These are phyloP conservation scores for Cheirogaleus medius DNA, from an alignment of 2,113 vertebrate species.

Conservation along the genomic window DNA sequence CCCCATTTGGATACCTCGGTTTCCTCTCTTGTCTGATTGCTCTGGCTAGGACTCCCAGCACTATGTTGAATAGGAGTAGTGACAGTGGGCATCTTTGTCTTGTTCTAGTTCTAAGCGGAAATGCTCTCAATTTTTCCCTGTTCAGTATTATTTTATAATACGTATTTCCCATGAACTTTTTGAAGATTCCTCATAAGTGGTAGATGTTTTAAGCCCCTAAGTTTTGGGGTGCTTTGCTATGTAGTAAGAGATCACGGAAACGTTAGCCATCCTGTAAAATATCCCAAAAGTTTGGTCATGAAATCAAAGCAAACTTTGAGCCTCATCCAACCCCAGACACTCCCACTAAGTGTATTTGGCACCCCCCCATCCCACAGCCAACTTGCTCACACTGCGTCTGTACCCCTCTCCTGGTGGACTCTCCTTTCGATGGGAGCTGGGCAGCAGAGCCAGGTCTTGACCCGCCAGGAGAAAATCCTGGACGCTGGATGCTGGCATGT, in stretches of 20 bases:
- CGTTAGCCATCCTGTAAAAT: background rate
- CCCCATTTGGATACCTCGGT: too few relatives aligned
- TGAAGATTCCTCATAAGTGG: background rate
- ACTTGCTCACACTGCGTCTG: fast-evolving
- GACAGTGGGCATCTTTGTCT: too few relatives aligned
- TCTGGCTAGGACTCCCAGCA: too few relatives aligned
- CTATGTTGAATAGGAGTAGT: too few relatives aligned
- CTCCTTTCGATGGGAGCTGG: fast-evolving
- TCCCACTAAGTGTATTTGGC: fast-evolving
- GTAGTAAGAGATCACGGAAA: background rate
- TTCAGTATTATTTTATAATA: too few relatives aligned
- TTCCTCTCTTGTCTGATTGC: too few relatives aligned
- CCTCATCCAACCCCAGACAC: fast-evolving
- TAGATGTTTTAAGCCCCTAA: background rate
- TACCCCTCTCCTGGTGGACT: fast-evolving
- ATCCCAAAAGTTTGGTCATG: too few relatives aligned
- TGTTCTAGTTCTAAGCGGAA: too few relatives aligned
- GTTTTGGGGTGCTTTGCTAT: too few relatives aligned
- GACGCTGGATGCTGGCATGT: fast-evolving
- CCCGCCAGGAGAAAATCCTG: background rate
- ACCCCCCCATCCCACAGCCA: background rate
- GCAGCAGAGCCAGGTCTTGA: background rate
- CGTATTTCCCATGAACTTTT: too few relatives aligned
- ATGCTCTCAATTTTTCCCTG: too few relatives aligned
- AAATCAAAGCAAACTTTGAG: background rate